Evolutionary conservation across 2,888 invertebrate species (phyloP).

Genomic region (Limulus polyphemus): DNA sequence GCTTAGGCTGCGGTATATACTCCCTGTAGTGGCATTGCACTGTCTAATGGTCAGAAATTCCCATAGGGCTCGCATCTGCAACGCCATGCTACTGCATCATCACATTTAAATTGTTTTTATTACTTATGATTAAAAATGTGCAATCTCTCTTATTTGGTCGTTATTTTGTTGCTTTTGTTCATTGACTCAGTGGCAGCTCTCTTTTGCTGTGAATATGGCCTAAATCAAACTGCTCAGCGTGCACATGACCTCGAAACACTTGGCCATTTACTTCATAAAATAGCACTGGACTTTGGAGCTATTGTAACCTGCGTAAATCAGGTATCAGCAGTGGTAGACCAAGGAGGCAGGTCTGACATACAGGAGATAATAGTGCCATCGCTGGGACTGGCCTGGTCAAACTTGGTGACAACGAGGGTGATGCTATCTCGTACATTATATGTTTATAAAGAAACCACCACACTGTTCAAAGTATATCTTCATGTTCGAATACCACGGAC

Average conservation of each 20-base stretch:
- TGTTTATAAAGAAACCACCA: background rate
- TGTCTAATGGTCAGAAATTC: too few relatives aligned
- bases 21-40: too few relatives aligned
- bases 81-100: too few relatives aligned
- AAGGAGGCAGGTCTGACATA: slow-evolving; percentile 2
- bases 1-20: too few relatives aligned
- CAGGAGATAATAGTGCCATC: slow-evolving; percentile 41
- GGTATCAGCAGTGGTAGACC: slow-evolving; percentile 38
- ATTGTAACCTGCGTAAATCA: slow-evolving; percentile 59
- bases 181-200: slow-evolving; percentile 62
- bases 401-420: slow-evolving; percentile 49
- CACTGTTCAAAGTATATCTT: slow-evolving; percentile 2
- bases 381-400: slow-evolving; percentile 54
- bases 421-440: slow-evolving; percentile 36
- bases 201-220: slow-evolving; percentile 48
- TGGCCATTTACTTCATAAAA: slow-evolving; percentile 44
- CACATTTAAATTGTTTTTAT: too few relatives aligned
- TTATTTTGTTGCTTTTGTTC: too few relatives aligned
- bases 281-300: slow-evolving; percentile 45
- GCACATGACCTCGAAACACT: slow-evolving; percentile 47
- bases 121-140: too few relatives aligned
- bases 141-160: too few relatives aligned
- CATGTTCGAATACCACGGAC: slow-evolving; percentile 33
- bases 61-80: too few relatives aligned
- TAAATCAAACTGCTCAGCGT: slow-evolving; percentile 42